Conservation (phyloP, 1,140 invertebrate genomes). For the Halictus rubicundus region DNA sequence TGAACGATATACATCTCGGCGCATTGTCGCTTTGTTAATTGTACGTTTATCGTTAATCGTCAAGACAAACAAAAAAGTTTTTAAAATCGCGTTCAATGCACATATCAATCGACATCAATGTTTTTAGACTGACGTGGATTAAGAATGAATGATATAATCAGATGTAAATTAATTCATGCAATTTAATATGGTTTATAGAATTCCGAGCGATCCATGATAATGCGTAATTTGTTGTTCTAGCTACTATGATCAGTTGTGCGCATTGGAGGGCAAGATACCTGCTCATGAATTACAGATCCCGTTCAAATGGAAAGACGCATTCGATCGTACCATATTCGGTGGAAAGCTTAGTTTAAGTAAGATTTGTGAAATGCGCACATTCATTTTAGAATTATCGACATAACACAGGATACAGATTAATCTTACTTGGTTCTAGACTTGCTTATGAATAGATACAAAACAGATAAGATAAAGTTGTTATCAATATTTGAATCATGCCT, state of each 20-base stretch:
- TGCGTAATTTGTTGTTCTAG: conserved; percentile 81
- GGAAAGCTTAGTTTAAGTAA: conserved; percentile 95
- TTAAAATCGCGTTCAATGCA: background rate
- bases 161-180: background rate
- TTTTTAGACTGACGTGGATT: background rate
- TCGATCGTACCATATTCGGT: conserved; percentile 97
- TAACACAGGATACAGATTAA: background rate
- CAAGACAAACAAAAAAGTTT: background rate
- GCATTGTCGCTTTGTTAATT: background rate
- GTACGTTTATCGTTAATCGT: background rate
- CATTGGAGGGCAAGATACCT: conserved; percentile 96
- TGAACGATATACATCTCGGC: background rate
- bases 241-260: conserved; percentile 97
- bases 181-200: background rate
- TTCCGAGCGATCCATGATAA: background rate
- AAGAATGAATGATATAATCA: background rate
- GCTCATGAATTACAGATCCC: conserved; percentile 94
- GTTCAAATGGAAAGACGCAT: conserved; percentile 99
- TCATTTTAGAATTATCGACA: background rate
- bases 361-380: conserved; percentile 61
- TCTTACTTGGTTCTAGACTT: background rate
- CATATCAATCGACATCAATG: background rate
- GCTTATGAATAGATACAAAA: background rate
- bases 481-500: background rate
- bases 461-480: conserved; percentile 36